These are phyloP conservation scores for Phymatocera aterrima DNA, from an alignment of 2,888 invertebrate species.

Conservation along the genomic window DNA sequence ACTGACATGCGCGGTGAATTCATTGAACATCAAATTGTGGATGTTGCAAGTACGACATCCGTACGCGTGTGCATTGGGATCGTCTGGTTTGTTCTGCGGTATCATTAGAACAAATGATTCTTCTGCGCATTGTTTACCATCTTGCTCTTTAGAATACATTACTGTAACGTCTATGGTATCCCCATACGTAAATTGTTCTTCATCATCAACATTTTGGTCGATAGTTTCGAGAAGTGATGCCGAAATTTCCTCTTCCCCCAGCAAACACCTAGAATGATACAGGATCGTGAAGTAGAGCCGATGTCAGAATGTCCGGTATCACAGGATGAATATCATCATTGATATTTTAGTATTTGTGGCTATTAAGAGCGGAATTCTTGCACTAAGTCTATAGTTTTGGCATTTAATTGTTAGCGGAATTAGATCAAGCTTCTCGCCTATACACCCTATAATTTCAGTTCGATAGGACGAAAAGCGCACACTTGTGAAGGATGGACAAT, in stretches of 20 bases:
- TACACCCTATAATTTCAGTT: not conserved
- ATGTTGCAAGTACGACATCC: slow-evolving; percentile 27
- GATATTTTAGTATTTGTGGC: not conserved
- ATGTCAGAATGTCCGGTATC: slow-evolving; percentile 9
- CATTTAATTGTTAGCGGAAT: not conserved
- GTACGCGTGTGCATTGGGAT: slow-evolving; percentile 1
- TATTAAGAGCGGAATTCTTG: not conserved
- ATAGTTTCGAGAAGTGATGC: slow-evolving; percentile 9
- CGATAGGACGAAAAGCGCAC: not conserved
- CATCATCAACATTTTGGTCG: slow-evolving; percentile 1
- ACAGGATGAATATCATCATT: slow-evolving; percentile 30
- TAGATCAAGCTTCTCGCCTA: not conserved
- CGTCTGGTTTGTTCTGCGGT: slow-evolving; percentile 19
- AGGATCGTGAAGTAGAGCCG: slow-evolving; percentile 39
- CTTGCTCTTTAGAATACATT: slow-evolving; percentile 31
- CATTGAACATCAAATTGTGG: slow-evolving; percentile 14
- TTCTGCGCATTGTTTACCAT: not conserved
- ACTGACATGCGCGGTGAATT: slow-evolving; percentile 9
- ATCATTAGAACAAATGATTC: slow-evolving; percentile 20
- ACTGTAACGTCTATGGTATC: slow-evolving; percentile 35
- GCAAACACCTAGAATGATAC: slow-evolving; percentile 35
- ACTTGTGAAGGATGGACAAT: not conserved
- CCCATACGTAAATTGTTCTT: slow-evolving; percentile 26
- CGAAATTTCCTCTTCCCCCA: not conserved
- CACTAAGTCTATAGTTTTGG: not conserved